Conservation (phyloP, 1,140 invertebrate species). For the Argopecten irradians region DNA sequence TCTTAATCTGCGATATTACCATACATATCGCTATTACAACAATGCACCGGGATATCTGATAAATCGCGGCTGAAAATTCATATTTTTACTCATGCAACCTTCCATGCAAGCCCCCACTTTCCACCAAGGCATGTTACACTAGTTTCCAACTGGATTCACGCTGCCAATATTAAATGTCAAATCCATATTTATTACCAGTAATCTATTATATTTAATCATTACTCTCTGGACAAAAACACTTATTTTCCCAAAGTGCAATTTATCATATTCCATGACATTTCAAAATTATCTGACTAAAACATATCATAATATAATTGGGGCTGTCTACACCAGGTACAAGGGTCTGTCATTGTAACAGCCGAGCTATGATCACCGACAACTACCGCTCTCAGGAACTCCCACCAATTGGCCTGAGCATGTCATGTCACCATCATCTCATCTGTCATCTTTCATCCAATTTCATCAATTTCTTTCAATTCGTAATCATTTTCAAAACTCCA, state of each 20-base stretch:
- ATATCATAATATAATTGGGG: conserved; percentile 31
- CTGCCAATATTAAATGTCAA: conserved; percentile 33
- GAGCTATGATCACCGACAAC: neutral
- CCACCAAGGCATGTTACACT: neutral
- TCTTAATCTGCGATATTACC: conserved; percentile 21
- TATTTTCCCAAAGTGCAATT: conserved; percentile 24
- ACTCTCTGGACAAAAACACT: neutral
- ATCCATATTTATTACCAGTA: conserved; percentile 32
- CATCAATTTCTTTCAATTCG: neutral
- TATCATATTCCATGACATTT: conserved; percentile 33
- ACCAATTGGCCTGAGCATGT: neutral
- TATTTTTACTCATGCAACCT: conserved; percentile 16
- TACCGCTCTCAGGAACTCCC: neutral
- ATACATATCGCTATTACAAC: neutral
- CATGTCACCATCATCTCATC: neutral
- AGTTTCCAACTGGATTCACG: conserved; percentile 2
- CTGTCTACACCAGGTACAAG: neutral
- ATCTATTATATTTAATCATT: conserved; percentile 36
- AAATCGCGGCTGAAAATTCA: conserved; percentile 9
- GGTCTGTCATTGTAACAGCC: neutral
- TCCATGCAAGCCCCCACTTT: neutral
- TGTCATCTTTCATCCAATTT: neutral
- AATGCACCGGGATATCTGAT: neutral
- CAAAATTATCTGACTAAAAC: conserved; percentile 30
- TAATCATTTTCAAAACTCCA: conserved; percentile 16